Evolutionary conservation across 2,888 invertebrate genomes (phyloP), one percentile per base, ranked within the genome.

Genomic region (Thymelicus acteon): DNA sequence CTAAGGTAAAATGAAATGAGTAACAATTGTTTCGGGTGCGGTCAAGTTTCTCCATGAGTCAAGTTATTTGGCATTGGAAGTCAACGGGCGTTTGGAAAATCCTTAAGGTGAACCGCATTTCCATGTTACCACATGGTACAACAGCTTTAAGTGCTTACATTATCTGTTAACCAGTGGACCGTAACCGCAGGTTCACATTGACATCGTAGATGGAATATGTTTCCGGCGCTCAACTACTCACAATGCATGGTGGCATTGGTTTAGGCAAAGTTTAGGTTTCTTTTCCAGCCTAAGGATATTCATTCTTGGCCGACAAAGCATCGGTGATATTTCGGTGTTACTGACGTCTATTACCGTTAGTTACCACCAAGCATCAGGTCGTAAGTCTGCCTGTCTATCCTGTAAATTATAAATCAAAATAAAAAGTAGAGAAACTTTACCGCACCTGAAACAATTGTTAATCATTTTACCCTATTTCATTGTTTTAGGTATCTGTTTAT

Each of bases 21-120:
- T 31, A 31, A 31, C 31, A 31, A 31, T 31, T 31, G 8, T 40
- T 40, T 40, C 40, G 12, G 44, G 7, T 52, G 13, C 15, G 19
- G 6, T 52, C 19, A 7, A 52, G 19, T 52, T 19, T 52, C 19
- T 52, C 15, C 19, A 52, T 52, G 52, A 52, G 15, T 52, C 52
- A 52, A 52, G 52, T 52, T 52, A 52, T 8, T 15, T 19, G 8
- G 19, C 52, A 19, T 54, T 54, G 4, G 6, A 24, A 12, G 12
- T 54, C 24, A n/a, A 10, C 10, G 19, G 19, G 5, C 54, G 54
- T 54, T 54, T 54, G 54, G 54, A 54, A 54, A 24, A 54, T 54
- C 54, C 54, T 31, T 24, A 54, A 54, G 54, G 54, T 54, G 54
- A 54, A 19, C 54, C 54, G 24, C 54, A 54, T 54, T 54, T 54